Evolutionary conservation across 2,888 invertebrate genomes (phyloP), one percentile per base, ranked within the genome.

Genomic region (Seira ritae): DNA sequence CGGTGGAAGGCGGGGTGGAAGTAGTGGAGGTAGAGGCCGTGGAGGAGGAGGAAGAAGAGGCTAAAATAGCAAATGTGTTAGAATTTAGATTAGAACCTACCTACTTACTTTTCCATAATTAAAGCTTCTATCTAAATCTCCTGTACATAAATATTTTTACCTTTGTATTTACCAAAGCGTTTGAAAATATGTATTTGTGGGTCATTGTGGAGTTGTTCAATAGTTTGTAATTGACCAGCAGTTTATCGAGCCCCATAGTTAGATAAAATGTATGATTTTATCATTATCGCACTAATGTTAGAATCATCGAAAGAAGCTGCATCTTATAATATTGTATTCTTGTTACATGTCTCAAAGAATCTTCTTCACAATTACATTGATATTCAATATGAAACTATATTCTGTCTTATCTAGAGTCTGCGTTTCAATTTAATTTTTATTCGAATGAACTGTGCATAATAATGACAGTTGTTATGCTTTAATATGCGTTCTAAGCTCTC

Each of bases 1-100:
- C 2, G 37, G 72, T 65, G 76, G 81, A 15, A 50, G 84, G 15
- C 17, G 80, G 37, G 19, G 84, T 17, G 69, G 85, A 23, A 55
- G 80, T 22, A 72, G 87, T 76, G 65, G 85, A 19, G 73, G 85
- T 62, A 10, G 87, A 19, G 46, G 85, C 0, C 60, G 87, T 8
- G 88, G 87, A 20, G 87, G 88, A 17, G 85, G 88, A 12, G 76
- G 86, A 6, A 67, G 88, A 10, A 86, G 80, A 46, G 88, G 88
- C 10, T 88, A 86, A 85, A 12, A 65, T 66, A 50, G 23, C 22
- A 19, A 12, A n/a, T 75, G 4, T 8, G 3, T n/a, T 50, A 50
- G 15, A 50, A 50, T 50, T 8, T 31, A 15, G 6, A 8, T 8
- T n/a, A 50, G 3, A 8, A 50, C 12, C 6, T n/a, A 50, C 8